phyloP scores from a whole-genome alignment of 2,113 vertebrate species.

The Theropithecus gelada region DNA sequence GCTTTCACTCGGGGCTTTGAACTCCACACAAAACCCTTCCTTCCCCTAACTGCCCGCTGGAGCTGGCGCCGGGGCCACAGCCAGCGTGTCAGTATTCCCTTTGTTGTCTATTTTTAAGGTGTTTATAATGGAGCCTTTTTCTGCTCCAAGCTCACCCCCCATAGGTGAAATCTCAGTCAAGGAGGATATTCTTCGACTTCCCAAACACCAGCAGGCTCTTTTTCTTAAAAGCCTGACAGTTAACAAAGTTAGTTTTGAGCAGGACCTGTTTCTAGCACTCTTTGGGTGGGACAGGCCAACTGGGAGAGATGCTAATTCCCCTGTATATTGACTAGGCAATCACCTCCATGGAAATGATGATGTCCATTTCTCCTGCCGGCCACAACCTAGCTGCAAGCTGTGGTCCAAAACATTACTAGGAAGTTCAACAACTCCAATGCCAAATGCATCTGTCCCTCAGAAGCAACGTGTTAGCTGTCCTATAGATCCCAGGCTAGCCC shows the following conservation, averaged over 20 bases:
- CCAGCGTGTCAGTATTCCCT: not conserved
- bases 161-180: not conserved
- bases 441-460: not conserved
- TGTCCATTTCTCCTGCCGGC: rapidly evolving
- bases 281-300: not conserved
- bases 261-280: not conserved
- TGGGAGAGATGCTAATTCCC: rapidly evolving
- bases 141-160: not conserved
- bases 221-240: not conserved
- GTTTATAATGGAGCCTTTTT: slow-evolving; percentile 25
- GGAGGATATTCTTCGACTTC: not conserved
- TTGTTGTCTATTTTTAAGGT: slow-evolving; percentile 25
- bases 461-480: not conserved
- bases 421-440: not conserved
- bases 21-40: slow-evolving; percentile 28
- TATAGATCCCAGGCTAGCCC: not conserved
- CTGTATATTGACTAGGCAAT: rapidly evolving
- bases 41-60: not conserved
- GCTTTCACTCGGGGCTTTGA: slow-evolving; percentile 35
- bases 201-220: not conserved
- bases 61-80: not conserved
- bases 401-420: not conserved
- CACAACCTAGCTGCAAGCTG: not conserved
- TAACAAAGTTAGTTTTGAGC: not conserved
- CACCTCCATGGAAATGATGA: not conserved